Conservation (phyloP, 2,888 invertebrate genomes). For the Hypena proboscidalis region DNA sequence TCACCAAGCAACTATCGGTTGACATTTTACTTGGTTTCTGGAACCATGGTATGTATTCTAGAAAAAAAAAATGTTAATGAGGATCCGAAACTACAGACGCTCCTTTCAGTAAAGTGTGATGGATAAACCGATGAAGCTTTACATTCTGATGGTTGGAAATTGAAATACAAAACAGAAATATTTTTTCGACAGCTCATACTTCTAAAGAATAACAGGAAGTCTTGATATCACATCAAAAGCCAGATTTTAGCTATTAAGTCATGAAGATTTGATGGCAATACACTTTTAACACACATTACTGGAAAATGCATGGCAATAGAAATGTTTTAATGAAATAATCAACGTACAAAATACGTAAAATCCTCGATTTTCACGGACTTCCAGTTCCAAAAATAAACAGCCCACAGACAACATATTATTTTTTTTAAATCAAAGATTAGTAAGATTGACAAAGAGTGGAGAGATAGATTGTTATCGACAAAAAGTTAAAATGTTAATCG, state of each 20-base stretch:
- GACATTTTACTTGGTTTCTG: conserved; percentile 77
- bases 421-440: too few relatives aligned
- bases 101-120: too few relatives aligned
- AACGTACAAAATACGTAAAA: conserved; percentile 50
- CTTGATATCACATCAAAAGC: conserved; percentile 28
- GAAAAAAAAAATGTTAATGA: conserved; percentile 22
- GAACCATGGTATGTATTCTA: conserved; percentile 63
- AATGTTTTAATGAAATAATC: conserved; percentile 14
- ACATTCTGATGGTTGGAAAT: too few relatives aligned
- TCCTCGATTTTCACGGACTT: conserved; percentile 53
- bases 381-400: conserved; percentile 62
- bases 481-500: too few relatives aligned
- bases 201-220: conserved; percentile 47
- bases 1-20: conserved; percentile 89
- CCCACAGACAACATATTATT: conserved; percentile 36
- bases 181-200: conserved; percentile 36
- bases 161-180: too few relatives aligned
- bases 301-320: conserved; percentile 3
- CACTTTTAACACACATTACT: conserved; percentile 3
- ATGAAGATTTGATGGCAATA: not conserved
- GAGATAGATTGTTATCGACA: too few relatives aligned
- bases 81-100: not conserved
- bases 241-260: conserved; percentile 15
- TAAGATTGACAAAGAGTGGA: not conserved
- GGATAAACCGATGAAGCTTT: too few relatives aligned